Base-by-base conservation (phyloP, 1,140 invertebrate species). In the Notospermus geniculatus region DNA sequence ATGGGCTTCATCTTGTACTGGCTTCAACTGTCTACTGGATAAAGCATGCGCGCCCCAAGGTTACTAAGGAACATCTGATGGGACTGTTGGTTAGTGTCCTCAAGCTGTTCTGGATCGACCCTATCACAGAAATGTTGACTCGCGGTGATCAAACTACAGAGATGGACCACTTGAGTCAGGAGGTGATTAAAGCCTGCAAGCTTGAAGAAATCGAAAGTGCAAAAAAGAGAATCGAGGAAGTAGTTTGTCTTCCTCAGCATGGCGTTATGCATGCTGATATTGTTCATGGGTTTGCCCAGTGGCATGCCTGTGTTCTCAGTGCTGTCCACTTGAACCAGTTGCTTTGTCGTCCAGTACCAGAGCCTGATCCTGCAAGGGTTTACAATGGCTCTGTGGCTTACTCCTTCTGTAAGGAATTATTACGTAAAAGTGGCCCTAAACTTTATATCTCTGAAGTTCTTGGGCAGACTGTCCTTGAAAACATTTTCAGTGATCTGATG, bases 1-100 rank as follows among this genome's bases (percentile, higher is more conserved):
- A 74, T 25, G 81, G 86, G 60, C 86, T 88, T 77, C 83, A 85
- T 69, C 68, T 92, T 11, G 86, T 87, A 63, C 78, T 89, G 53
- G 76, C 86, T 41, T 78, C 84, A 15, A 77, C 90, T 1, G 80
- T 88, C 9, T 91, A 86, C 80, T 91, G 89, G 89, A 75, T 84
- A 46, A 80, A 76, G 72, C 83, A 85, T 74, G 59, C 73, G 28
- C 27, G 57, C 19, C 73, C 77, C 7, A 63, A 67, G 56, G 62
- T 72, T 5, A 64, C 63, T 22, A 32, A 57, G 17, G 36, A 63
- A 61, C 70, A 73, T 54, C 27, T 78, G 15, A 62, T 63, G 17
- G 56, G 68, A 17, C 4, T 77, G 1, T 4, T 80, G 1, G 53
- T 75, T 11, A 70, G 69, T 62, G 36, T 71, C 9, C 58, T 77